These are phyloP conservation scores for Phymorhynchus buccinoides DNA, from an alignment of 1,140 invertebrate genomes.

Conservation along the genomic window DNA sequence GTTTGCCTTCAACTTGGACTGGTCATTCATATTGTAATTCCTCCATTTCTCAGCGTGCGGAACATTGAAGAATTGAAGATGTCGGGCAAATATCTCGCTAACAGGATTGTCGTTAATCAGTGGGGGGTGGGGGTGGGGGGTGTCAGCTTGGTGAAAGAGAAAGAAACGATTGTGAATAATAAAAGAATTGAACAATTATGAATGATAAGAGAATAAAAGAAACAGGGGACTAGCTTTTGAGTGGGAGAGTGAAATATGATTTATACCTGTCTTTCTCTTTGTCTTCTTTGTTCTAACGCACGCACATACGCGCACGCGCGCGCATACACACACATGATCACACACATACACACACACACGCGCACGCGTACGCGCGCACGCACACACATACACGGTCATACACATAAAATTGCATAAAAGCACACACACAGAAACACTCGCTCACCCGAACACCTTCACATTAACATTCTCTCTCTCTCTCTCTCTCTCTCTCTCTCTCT, in stretches of 20 bases:
- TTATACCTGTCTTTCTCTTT: too few relatives aligned
- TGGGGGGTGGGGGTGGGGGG: too few relatives aligned
- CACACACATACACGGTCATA: too few relatives aligned
- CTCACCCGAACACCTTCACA: too few relatives aligned
- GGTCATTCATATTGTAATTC: background rate
- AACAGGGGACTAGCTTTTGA: background rate
- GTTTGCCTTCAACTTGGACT: background rate
- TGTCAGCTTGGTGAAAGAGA: background rate
- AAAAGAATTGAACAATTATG: background rate
- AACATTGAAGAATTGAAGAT: background rate
- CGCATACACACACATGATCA: background rate
- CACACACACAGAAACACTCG: too few relatives aligned
- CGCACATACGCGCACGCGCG: background rate
- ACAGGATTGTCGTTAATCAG: background rate
- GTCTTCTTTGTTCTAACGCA: background rate
- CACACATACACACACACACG: too few relatives aligned
- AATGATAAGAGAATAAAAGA: background rate
- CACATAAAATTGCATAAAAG: too few relatives aligned
- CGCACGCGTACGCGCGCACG: too few relatives aligned
- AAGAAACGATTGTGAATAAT: background rate
- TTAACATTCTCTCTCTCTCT: too few relatives aligned
- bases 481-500: too few relatives aligned
- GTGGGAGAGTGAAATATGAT: background rate
- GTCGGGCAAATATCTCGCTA: background rate
- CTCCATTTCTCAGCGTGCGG: background rate